Evolutionary conservation across 2,113 vertebrate species (phyloP).

Genomic region (Lutjanus erythropterus): DNA sequence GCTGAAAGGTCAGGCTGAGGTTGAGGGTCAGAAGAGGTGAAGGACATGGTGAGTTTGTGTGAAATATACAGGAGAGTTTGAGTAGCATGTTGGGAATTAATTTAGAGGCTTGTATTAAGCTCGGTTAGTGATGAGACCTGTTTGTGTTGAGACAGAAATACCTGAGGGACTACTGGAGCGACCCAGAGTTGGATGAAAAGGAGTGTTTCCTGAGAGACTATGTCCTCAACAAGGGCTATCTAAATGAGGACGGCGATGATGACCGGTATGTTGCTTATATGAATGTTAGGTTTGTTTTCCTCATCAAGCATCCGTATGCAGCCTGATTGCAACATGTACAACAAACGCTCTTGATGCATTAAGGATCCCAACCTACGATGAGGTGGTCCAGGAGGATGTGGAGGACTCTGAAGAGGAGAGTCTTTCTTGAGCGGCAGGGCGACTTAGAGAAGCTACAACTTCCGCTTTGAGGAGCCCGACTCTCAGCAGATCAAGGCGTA

Average conservation of each 20-base stretch:
- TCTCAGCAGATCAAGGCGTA: constrained; percentile 88
- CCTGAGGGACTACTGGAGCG: constrained; percentile 90
- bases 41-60: constrained; percentile 88
- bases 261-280: constrained; percentile 65
- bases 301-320: not conserved
- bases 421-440: constrained; percentile 90
- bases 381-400: constrained; percentile 84
- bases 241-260: constrained; percentile 69
- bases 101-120: not conserved
- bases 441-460: constrained; percentile 93
- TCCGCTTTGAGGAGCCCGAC: constrained; percentile 93
- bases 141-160: constrained; percentile 82
- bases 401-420: constrained; percentile 92
- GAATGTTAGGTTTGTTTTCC: not conserved
- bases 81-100: too few relatives aligned
- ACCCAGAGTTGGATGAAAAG: constrained; percentile 89
- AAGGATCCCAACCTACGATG: constrained; percentile 83
- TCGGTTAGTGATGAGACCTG: not conserved
- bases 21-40: constrained; percentile 78
- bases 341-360: not conserved
- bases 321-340: not conserved
- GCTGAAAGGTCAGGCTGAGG: constrained; percentile 89
- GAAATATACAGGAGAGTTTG: not conserved
- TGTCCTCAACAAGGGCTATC: constrained; percentile 89
- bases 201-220: constrained; percentile 92